Evolutionary conservation across 2,113 vertebrate genomes (phyloP).

Genomic region (Cyanocitta stelleri): DNA sequence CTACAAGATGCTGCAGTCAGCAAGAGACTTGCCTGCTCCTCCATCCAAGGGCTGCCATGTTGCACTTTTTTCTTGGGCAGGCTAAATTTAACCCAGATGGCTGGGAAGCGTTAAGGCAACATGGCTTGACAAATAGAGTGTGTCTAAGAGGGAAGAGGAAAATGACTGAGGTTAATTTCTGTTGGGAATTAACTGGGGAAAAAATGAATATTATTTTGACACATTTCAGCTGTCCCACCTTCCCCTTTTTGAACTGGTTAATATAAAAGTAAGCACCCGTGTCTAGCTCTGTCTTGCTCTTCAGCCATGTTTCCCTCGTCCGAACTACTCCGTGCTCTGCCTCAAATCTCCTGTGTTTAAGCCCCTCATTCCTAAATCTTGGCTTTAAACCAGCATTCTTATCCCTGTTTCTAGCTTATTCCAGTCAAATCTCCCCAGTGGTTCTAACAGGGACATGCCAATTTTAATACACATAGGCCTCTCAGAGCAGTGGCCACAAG

Average conservation of each 20-base stretch:
- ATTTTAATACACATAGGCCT: neutral
- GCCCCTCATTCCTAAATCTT: neutral
- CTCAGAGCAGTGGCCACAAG: neutral
- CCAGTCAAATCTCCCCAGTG: neutral
- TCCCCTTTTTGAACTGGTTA: neutral
- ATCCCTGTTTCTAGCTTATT: neutral
- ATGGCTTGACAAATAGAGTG: neutral
- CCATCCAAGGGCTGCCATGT: neutral
- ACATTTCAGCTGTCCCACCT: neutral
- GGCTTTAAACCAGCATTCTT: neutral
- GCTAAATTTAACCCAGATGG: constrained; percentile 29
- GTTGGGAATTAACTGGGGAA: neutral
- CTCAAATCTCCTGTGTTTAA: neutral
- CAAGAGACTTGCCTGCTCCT: neutral
- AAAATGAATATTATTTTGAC: neutral
- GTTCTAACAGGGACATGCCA: neutral
- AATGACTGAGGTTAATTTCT: constrained; percentile 6
- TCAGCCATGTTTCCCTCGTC: neutral
- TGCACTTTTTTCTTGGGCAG: neutral
- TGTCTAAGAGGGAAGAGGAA: neutral
- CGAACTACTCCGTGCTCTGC: neutral
- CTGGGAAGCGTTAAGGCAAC: constrained; percentile 1
- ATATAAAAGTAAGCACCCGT: neutral
- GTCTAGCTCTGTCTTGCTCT: neutral
- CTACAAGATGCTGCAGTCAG: neutral